A percentile compares a stretch with the other conserved stretches of the same genome.
Evolutionary conservation across 1,140 invertebrate species (phyloP).

Genomic region (Choristoneura fumiferana): DNA sequence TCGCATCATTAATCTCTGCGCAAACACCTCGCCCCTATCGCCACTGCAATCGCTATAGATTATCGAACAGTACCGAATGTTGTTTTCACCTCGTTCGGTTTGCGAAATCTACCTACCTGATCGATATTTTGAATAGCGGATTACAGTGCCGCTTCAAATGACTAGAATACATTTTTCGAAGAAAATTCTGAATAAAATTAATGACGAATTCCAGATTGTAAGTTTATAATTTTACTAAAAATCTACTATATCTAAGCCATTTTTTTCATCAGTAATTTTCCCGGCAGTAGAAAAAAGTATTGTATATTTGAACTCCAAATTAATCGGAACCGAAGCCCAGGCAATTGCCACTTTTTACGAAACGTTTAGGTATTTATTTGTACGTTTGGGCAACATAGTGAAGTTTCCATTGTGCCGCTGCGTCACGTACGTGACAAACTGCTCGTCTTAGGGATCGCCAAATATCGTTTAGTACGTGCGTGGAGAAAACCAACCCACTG

Average conservation of each 20-base stretch:
- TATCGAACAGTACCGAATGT: slow-evolving; percentile 29
- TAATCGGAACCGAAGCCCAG: slow-evolving; percentile 2
- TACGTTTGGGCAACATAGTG: slow-evolving; percentile 63
- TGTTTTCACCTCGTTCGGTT: slow-evolving; percentile 14
- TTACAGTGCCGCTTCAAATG: too few species aligned
- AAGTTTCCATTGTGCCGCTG: slow-evolving; percentile 70
- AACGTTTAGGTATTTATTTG: slow-evolving; percentile 71
- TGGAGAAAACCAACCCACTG: slow-evolving; percentile 70
- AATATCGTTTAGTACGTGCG: slow-evolving; percentile 78
- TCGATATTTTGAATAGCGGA: not conserved
- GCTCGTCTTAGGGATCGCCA: slow-evolving; percentile 76
- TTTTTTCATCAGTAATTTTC: too few species aligned
- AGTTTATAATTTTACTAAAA: too few species aligned
- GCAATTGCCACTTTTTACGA: slow-evolving; percentile 48
- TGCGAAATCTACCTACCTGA: slow-evolving; percentile 6
- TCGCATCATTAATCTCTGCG: slow-evolving; percentile 64
- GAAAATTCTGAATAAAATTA: too few species aligned
- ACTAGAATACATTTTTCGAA: too few species aligned
- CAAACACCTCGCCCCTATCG: slow-evolving; percentile 45
- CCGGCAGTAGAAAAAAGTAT: too few species aligned
- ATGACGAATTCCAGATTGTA: too few species aligned
- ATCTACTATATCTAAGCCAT: too few species aligned
- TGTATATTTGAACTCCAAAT: too few species aligned
- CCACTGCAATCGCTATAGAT: slow-evolving; percentile 40
- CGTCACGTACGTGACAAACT: slow-evolving; percentile 76